These are phyloP conservation scores for Eueides isabella DNA, from an alignment of 1,140 invertebrate species.

Conservation along the genomic window DNA sequence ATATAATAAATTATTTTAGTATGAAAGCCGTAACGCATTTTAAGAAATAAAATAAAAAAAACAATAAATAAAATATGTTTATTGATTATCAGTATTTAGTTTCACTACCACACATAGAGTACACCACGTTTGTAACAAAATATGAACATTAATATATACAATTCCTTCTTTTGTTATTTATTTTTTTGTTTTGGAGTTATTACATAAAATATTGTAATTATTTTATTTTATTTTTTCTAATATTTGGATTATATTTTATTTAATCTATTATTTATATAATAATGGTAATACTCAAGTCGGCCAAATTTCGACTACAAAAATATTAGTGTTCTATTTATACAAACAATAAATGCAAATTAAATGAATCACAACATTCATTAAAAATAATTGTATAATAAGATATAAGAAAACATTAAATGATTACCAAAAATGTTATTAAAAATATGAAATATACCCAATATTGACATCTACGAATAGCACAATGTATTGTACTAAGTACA, in stretches of 20 bases:
- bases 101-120: not conserved
- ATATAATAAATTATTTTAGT: too few relatives aligned
- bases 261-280: too few relatives aligned
- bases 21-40: not conserved
- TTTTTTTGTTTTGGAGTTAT: not conserved
- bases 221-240: not conserved
- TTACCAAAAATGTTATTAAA: conserved; percentile 1
- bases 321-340: not conserved
- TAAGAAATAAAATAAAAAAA: not conserved
- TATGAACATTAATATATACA: not conserved
- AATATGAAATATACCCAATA: not conserved
- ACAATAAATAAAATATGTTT: conserved; percentile 2
- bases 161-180: not conserved
- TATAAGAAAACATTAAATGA: not conserved
- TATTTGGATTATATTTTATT: not conserved
- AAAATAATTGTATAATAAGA: not conserved
- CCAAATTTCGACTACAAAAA: not conserved
- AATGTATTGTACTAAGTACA: not conserved
- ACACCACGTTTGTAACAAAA: not conserved
- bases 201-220: too few relatives aligned
- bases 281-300: not conserved
- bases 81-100: not conserved
- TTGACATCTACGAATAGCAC: not conserved
- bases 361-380: not conserved
- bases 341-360: not conserved